Evolutionary conservation across 1,140 invertebrate species (phyloP).

Genomic region (Scylla paramamosain): DNA sequence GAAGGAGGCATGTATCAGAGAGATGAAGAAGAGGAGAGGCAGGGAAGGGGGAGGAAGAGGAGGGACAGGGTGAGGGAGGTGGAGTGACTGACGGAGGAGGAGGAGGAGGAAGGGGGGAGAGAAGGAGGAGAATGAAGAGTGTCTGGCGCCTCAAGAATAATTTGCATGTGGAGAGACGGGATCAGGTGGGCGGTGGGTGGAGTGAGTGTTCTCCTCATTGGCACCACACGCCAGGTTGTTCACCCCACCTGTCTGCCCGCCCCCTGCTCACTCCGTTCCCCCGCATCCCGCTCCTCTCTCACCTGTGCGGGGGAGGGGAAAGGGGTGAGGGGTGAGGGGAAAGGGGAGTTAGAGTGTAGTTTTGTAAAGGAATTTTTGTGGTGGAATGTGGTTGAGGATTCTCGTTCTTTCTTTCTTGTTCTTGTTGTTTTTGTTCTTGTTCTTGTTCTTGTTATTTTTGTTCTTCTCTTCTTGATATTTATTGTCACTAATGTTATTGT

Average conservation of each 20-base stretch:
- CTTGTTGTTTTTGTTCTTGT: conserved; percentile 9
- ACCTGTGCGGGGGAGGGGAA: neutral
- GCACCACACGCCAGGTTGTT: neutral
- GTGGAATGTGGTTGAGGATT: neutral
- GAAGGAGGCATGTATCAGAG: too few relatives aligned
- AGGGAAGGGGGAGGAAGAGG: neutral
- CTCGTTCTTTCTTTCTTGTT: neutral
- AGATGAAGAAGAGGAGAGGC: too few relatives aligned
- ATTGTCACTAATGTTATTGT: conserved; percentile 30
- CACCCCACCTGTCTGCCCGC: neutral
- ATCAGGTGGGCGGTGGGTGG: neutral
- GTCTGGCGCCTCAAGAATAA: neutral
- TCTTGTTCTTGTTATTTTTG: neutral
- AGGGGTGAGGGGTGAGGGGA: neutral
- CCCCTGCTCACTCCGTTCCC: too few relatives aligned
- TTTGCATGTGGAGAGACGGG: neutral
- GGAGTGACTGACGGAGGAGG: neutral
- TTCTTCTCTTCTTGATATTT: neutral
- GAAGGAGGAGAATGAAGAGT: neutral
- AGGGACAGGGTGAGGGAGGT: neutral
- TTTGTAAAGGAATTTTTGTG: neutral
- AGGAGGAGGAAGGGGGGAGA: neutral
- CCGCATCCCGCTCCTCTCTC: neutral
- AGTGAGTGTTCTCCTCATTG: neutral
- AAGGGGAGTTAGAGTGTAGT: neutral